Conservation (phyloP, 2,888 invertebrate genomes). For the Incurvaria masculella region DNA sequence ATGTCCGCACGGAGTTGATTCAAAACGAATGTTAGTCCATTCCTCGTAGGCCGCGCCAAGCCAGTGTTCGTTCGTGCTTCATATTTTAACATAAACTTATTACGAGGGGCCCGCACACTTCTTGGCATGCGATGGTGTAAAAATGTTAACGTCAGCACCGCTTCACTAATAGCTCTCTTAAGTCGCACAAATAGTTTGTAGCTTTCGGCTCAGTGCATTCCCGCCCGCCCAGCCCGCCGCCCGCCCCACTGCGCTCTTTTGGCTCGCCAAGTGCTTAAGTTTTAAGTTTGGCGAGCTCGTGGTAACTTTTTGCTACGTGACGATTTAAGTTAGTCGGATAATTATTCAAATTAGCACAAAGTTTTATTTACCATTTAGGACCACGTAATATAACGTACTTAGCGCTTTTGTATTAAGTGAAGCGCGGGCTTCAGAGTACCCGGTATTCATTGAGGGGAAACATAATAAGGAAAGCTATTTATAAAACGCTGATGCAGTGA, state of each 20-base stretch:
- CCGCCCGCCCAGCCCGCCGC: too few relatives aligned
- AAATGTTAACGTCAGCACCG: conserved; percentile 10
- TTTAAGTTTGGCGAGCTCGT: background rate
- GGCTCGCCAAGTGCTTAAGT: too few relatives aligned
- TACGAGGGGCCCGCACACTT: conserved; percentile 5
- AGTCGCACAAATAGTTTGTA: conserved; percentile 3
- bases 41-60: background rate
- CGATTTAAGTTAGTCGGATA: background rate
- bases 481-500: too few relatives aligned
- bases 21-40: background rate
- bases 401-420: too few relatives aligned
- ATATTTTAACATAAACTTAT: background rate
- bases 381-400: too few relatives aligned
- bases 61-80: too few relatives aligned
- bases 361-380: too few relatives aligned
- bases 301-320: background rate
- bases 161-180: conserved; percentile 14
- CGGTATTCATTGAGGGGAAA: too few relatives aligned
- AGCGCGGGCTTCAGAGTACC: too few relatives aligned
- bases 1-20: too few relatives aligned
- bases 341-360: background rate
- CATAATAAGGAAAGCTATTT: too few relatives aligned
- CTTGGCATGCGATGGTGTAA: conserved; percentile 9
- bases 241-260: too few relatives aligned
- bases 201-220: background rate